These are phyloP conservation scores for Melanostoma mellinum DNA, from an alignment of 2,888 invertebrate species.

Conservation along the genomic window DNA sequence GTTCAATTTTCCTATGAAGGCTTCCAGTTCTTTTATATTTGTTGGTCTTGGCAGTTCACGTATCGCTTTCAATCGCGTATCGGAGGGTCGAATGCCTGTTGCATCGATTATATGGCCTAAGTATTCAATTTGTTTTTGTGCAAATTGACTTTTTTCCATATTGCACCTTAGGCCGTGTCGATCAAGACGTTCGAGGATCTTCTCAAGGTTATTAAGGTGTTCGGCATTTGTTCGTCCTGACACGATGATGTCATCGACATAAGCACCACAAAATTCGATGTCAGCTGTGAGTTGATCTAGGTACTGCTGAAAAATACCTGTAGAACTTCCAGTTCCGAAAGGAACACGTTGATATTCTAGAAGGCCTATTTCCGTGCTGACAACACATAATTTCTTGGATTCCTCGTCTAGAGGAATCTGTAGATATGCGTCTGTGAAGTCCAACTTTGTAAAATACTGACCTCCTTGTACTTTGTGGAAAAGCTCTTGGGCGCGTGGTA, in stretches of 20 bases:
- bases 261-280: constrained; percentile 39
- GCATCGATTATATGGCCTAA: constrained; percentile 59
- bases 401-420: no score
- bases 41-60: constrained; percentile 30
- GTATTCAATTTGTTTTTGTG: constrained; percentile 53
- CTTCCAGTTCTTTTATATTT: constrained; percentile 9
- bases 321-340: constrained; percentile 64
- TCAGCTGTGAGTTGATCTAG: constrained; percentile 62
- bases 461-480: no score
- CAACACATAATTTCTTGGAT: constrained; percentile 52
- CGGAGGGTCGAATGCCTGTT: constrained; percentile 40
- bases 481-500: constrained; percentile 10
- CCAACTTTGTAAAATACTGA: no score
- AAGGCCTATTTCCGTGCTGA: not conserved
- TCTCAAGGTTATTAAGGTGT: constrained; percentile 44
- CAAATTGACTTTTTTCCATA: constrained; percentile 52
- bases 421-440: no score
- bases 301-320: constrained; percentile 51
- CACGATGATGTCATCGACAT: not conserved
- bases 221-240: constrained; percentile 6
- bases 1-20: no score
- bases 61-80: constrained; percentile 44
- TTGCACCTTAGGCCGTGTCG: constrained; percentile 59
- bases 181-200: constrained; percentile 40
- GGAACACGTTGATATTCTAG: constrained; percentile 66